These are phyloP conservation scores for Bombus sylvicola DNA, from an alignment of 1,140 invertebrate genomes.

Conservation along the genomic window DNA sequence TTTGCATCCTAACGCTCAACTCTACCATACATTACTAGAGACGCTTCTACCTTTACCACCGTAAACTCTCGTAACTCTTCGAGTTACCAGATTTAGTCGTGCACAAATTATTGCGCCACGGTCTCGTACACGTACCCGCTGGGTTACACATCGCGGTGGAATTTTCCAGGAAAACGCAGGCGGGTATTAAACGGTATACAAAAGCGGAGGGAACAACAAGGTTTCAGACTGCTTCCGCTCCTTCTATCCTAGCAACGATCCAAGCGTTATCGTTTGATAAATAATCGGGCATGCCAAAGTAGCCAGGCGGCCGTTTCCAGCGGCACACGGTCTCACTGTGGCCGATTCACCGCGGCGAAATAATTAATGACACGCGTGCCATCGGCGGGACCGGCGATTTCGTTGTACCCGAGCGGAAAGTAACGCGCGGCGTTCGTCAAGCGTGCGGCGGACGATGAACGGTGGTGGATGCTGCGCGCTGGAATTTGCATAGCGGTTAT, in stretches of 20 bases:
- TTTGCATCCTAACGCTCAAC: slow-evolving; percentile 11
- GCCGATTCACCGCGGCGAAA: slow-evolving; percentile 11
- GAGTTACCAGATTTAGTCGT: neutral
- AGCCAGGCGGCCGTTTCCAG: neutral
- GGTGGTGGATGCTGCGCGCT: neutral
- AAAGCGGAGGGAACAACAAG: slow-evolving; percentile 16
- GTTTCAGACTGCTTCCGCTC: neutral
- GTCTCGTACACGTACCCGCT: neutral
- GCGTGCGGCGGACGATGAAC: neutral
- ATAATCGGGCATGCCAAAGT: slow-evolving; percentile 28
- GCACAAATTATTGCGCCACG: slow-evolving; percentile 10
- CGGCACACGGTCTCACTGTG: too few relatives aligned
- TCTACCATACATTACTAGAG: neutral
- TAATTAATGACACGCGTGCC: slow-evolving; percentile 33
- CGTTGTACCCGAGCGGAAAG: slow-evolving; percentile 19
- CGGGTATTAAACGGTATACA: slow-evolving; percentile 26
- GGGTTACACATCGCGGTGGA: neutral
- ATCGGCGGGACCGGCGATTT: slow-evolving; percentile 31
- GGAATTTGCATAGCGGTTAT: slow-evolving; percentile 72
- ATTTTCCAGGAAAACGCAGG: neutral
- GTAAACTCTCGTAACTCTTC: slow-evolving; percentile 7
- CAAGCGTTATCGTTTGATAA: slow-evolving; percentile 19
- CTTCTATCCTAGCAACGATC: neutral
- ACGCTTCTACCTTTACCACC: neutral
- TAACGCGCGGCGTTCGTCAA: slow-evolving; percentile 43